Percentiles rank a stretch among this genome's conserved stretches.
Conservation (phyloP, 2,888 invertebrate species). For the Rhaphigaster nebulosa region DNA sequence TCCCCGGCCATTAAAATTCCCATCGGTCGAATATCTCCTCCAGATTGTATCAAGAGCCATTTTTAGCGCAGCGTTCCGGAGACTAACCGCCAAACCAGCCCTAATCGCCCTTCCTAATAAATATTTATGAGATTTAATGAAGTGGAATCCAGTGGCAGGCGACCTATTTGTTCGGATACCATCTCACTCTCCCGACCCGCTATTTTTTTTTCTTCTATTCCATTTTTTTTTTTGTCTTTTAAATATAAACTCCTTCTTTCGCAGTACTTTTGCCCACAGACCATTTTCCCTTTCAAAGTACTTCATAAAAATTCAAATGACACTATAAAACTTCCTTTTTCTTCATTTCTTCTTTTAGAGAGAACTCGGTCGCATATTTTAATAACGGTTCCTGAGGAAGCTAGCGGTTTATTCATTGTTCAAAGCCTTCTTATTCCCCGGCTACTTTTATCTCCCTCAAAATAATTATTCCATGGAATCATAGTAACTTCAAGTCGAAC, state of each 20-base stretch:
- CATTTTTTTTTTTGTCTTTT: constrained; percentile 34
- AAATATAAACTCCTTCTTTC: constrained; percentile 43
- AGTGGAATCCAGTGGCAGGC: constrained; percentile 30
- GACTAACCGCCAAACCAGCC: constrained; percentile 25
- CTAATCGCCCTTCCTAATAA: constrained; percentile 50
- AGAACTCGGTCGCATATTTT: constrained; percentile 47
- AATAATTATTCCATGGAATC: not conserved
- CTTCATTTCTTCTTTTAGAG: constrained; percentile 22
- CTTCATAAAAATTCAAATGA: constrained; percentile 57
- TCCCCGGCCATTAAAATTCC: constrained; percentile 47
- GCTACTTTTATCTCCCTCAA: not conserved
- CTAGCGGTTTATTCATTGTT: constrained; percentile 40
- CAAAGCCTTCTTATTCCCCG: not conserved
- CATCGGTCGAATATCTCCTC: constrained; percentile 39
- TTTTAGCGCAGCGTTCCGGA: constrained; percentile 21
- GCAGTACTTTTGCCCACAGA: constrained; percentile 3
- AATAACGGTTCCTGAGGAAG: constrained; percentile 14
- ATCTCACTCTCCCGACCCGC: not conserved
- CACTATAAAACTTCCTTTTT: constrained; percentile 53
- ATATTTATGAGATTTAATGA: constrained; percentile 57
- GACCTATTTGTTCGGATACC: constrained; percentile 51
- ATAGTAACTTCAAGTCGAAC: not conserved
- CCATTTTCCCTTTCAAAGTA: constrained; percentile 51
- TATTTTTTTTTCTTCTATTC: not conserved
- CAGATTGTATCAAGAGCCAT: constrained; percentile 52